These are phyloP conservation scores for Argya squamiceps DNA, from an alignment of 2,797 vertebrate species.

Conservation along the genomic window DNA sequence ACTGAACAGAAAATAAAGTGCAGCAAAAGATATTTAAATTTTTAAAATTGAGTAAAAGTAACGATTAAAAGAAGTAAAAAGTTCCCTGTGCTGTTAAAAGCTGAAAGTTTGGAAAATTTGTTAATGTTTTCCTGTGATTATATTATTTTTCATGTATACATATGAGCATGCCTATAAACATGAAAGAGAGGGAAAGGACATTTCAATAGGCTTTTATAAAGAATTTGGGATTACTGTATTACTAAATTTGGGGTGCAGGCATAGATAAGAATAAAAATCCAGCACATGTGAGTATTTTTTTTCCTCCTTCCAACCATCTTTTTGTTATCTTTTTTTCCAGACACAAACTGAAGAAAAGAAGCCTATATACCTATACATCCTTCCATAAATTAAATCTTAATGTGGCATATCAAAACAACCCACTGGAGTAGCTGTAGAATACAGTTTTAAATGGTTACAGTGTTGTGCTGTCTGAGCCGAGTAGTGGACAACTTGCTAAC, in stretches of 20 bases:
- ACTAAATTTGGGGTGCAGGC: not conserved
- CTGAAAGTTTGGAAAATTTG: not conserved
- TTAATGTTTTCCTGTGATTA: not conserved
- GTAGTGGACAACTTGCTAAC: not conserved
- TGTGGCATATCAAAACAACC: not conserved
- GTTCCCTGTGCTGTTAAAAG: not conserved
- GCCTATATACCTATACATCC: not conserved
- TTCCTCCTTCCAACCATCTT: not conserved
- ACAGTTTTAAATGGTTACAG: not conserved
- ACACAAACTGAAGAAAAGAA: not conserved
- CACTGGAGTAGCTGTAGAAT: not conserved
- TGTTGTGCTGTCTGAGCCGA: not conserved
- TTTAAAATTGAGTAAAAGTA: not conserved
- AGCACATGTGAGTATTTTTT: not conserved
- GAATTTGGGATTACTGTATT: not conserved
- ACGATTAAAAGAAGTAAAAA: not conserved
- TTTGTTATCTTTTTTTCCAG: conserved; percentile 37
- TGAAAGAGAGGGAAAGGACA: not conserved
- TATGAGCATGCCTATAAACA: not conserved
- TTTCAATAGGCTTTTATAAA: not conserved
- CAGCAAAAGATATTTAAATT: not conserved
- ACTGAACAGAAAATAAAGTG: not conserved
- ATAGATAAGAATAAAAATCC: conserved; percentile 20
- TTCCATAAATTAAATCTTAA: conserved; percentile 46
- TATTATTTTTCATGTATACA: not conserved